These are phyloP conservation scores for Alloplasta piceator DNA, from an alignment of 2,888 invertebrate genomes.

Conservation along the genomic window DNA sequence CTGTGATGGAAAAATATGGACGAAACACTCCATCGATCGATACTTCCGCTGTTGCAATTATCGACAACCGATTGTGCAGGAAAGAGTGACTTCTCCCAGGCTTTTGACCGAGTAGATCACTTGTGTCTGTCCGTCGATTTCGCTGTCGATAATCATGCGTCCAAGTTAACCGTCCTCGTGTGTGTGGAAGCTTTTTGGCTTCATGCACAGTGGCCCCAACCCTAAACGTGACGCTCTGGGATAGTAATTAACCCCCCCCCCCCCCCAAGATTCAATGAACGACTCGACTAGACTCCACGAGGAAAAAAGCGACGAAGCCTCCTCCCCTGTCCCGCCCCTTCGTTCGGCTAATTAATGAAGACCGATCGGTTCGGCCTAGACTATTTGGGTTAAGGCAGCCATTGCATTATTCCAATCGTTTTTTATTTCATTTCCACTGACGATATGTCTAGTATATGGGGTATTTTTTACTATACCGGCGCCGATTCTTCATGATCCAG, in stretches of 20 bases:
- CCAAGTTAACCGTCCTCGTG: not conserved
- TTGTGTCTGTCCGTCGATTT: constrained; percentile 23
- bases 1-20: no score
- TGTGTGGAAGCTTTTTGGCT: not conserved
- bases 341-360: constrained; percentile 79
- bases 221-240: constrained; percentile 11
- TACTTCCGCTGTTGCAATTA: no score
- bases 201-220: no score
- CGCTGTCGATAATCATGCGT: constrained; percentile 1
- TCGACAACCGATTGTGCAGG: not conserved
- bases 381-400: constrained; percentile 74
- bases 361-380: constrained; percentile 77
- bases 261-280: not conserved
- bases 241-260: constrained; percentile 41
- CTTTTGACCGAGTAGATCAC: constrained; percentile 1
- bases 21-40: no score
- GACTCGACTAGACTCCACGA: no score
- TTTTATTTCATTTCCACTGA: no score
- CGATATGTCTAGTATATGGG: no score
- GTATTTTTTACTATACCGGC: no score
- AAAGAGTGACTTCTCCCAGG: constrained; percentile 25
- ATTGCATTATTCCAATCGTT: constrained; percentile 2
- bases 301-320: constrained; percentile 7
- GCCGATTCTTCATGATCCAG: no score
- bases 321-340: constrained; percentile 1